Evolutionary conservation across 2,797 vertebrate genomes (phyloP).

Genomic region (Anguilla anguilla): DNA sequence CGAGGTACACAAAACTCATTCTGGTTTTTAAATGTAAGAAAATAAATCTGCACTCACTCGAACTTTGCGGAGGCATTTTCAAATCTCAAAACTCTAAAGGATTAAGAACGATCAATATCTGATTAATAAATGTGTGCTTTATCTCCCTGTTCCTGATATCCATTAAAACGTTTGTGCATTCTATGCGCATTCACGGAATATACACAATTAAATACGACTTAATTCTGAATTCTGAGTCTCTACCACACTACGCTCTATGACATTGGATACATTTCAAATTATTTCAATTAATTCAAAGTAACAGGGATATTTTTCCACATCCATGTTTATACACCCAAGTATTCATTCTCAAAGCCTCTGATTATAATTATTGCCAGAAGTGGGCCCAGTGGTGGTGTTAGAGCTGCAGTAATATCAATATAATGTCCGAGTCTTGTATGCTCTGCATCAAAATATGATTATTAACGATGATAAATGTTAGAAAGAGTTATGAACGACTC

Average conservation of each 20-base stretch:
- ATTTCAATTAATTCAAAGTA: background rate
- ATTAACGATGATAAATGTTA: background rate
- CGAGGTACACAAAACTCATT: background rate
- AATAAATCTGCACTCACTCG: background rate
- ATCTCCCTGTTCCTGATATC: conserved; percentile 64
- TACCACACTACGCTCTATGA: background rate
- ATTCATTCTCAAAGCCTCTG: background rate
- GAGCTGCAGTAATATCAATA: background rate
- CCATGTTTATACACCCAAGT: background rate
- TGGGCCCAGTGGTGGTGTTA: background rate
- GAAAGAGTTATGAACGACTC: background rate
- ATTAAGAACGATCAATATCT: conserved; percentile 66
- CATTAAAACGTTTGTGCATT: conserved; percentile 61
- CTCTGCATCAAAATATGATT: background rate
- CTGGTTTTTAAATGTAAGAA: background rate
- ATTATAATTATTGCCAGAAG: background rate
- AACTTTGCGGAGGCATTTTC: background rate
- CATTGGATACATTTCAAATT: background rate
- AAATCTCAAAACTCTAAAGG: conserved; percentile 33
- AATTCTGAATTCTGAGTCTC: background rate
- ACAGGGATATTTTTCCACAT: background rate
- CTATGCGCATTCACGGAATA: no score
- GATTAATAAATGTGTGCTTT: conserved; percentile 72
- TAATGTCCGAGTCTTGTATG: background rate
- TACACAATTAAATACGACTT: no score